A percentile compares a stretch with the other conserved stretches of the same genome.
Evolutionary conservation across 1,140 invertebrate species (phyloP).

Genomic region (Ostrea edulis): DNA sequence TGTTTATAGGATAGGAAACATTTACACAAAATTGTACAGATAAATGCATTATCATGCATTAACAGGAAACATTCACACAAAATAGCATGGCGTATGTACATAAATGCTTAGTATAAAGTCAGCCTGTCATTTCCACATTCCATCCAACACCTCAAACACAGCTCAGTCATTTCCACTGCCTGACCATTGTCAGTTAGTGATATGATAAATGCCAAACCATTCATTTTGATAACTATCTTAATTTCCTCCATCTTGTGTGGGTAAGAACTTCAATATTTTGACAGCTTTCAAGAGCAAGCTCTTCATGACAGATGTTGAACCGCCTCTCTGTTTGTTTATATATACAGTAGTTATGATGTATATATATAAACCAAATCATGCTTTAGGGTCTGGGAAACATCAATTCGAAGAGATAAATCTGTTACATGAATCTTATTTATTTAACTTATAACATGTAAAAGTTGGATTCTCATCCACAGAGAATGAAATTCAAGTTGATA

Average conservation of each 20-base stretch:
- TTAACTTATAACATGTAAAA: neutral
- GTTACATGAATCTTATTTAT: neutral
- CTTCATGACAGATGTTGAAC: neutral
- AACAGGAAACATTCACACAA: too few relatives aligned
- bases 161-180: too few relatives aligned
- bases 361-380: neutral
- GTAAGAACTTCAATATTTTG: neutral
- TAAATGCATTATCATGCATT: too few relatives aligned
- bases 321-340: neutral
- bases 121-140: too few relatives aligned
- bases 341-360: neutral
- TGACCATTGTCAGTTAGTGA: too few relatives aligned
- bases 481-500: neutral
- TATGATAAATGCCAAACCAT: too few relatives aligned
- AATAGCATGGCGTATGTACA: too few relatives aligned
- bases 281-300: neutral
- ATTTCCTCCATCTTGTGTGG: neutral
- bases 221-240: too few relatives aligned
- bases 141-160: too few relatives aligned
- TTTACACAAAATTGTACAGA: too few relatives aligned
- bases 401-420: neutral
- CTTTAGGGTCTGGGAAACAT: neutral
- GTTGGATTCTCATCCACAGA: neutral
- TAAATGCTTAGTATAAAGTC: too few relatives aligned
- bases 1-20: too few relatives aligned